A percentile compares a stretch with the other conserved stretches of the same genome.
phyloP scores from a whole-genome alignment of 1,140 invertebrate genomes.

The Leptestheria dahalacensis region DNA sequence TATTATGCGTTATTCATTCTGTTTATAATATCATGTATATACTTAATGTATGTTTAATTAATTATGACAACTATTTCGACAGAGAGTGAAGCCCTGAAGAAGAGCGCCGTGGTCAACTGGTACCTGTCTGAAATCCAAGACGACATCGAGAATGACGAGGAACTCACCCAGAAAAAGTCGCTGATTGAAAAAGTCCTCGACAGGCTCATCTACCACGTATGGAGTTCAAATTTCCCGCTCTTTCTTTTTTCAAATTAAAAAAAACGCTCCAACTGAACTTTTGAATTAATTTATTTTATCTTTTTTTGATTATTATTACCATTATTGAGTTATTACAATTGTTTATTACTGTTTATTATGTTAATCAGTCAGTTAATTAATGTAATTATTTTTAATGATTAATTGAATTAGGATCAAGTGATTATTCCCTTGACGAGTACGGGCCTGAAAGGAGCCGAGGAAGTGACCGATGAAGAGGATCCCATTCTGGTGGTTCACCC shows the following conservation, averaged over 20 bases:
- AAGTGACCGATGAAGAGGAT: constrained; percentile 54
- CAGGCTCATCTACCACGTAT: constrained; percentile 75
- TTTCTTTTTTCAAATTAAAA: constrained; percentile 25
- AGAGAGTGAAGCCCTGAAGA: constrained; percentile 46
- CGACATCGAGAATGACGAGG: constrained; percentile 78
- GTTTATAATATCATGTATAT: too few relatives aligned
- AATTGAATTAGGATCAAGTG: constrained; percentile 82
- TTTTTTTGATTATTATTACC: constrained; percentile 23
- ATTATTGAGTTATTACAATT: not conserved
- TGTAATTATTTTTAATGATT: too few relatives aligned
- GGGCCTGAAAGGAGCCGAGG: constrained; percentile 36
- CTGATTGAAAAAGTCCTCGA: constrained; percentile 93
- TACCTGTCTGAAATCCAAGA: constrained; percentile 80
- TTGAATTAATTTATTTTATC: constrained; percentile 20
- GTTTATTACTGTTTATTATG: too few relatives aligned
- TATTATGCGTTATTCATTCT: too few relatives aligned
- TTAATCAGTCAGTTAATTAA: too few relatives aligned
- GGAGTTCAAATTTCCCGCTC: too few relatives aligned
- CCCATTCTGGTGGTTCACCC: constrained; percentile 86
- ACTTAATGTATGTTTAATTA: too few relatives aligned
- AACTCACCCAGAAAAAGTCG: constrained; percentile 72
- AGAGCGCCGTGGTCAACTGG: constrained; percentile 81
- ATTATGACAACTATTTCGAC: too few relatives aligned
- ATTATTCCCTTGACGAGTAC: constrained; percentile 70
- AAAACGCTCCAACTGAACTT: constrained; percentile 10